These are phyloP conservation scores for Rissa tridactyla DNA, from an alignment of 2,113 vertebrate genomes.

Conservation along the genomic window DNA sequence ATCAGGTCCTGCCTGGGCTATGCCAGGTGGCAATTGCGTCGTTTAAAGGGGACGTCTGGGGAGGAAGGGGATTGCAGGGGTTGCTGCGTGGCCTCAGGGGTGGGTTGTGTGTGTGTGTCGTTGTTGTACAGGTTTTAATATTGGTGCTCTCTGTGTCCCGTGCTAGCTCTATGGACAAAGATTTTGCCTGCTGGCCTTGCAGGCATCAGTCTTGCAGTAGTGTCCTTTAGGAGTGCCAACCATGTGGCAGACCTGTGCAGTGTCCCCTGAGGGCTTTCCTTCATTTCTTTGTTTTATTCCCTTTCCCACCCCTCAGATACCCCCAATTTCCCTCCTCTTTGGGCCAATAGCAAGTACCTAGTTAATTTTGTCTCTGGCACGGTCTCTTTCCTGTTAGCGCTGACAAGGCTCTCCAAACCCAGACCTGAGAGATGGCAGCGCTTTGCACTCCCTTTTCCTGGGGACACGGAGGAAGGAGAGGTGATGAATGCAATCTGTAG, in stretches of 20 bases:
- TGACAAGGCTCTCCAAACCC: not conserved
- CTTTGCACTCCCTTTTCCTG: not conserved
- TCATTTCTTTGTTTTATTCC: not conserved
- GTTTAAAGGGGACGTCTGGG: rapidly evolving
- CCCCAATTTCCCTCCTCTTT: not conserved
- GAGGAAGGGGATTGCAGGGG: not conserved
- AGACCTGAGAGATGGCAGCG: not conserved
- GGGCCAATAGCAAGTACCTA: not conserved
- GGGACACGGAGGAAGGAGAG: not conserved
- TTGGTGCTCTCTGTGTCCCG: not conserved
- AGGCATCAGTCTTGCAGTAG: not conserved
- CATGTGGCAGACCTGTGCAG: not conserved
- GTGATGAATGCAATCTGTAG: not conserved
- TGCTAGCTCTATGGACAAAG: not conserved
- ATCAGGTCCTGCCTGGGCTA: not conserved
- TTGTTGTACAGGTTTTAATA: not conserved
- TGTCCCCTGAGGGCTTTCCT: not conserved
- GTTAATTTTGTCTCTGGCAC: not conserved
- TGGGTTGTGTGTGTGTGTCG: rapidly evolving
- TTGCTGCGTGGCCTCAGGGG: not conserved
- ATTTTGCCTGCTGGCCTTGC: not conserved
- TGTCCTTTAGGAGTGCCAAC: not conserved
- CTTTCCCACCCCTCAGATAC: not conserved
- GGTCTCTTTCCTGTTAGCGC: not conserved
- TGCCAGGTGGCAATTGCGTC: rapidly evolving